Evolutionary conservation across 2,888 invertebrate species (phyloP).

Genomic region (Oxycera nigricornis): DNA sequence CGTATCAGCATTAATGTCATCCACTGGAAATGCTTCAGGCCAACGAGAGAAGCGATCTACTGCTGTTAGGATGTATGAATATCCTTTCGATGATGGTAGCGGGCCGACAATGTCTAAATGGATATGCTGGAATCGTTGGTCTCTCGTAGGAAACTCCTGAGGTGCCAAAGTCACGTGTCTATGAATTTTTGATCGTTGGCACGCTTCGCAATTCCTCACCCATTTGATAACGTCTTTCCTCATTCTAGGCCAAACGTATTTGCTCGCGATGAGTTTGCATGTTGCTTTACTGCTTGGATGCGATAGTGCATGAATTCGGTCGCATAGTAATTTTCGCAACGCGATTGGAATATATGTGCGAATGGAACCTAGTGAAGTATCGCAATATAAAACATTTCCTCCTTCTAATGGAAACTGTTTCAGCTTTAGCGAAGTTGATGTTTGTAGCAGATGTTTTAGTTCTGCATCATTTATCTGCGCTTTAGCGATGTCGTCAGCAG

Average conservation of each 20-base stretch:
- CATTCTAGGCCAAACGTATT: background rate
- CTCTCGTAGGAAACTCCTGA: background rate
- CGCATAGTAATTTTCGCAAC: background rate
- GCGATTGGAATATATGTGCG: background rate
- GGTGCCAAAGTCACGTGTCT: background rate
- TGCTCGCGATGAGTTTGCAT: background rate
- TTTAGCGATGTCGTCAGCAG: background rate
- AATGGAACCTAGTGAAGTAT: background rate
- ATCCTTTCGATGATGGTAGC: background rate
- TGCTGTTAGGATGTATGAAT: background rate
- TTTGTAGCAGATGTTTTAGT: conserved; percentile 19
- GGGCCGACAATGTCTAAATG: background rate
- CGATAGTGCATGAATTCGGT: background rate
- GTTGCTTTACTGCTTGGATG: background rate
- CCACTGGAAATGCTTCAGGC: conserved; percentile 8
- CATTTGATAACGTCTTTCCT: background rate
- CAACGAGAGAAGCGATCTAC: background rate
- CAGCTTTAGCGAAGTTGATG: too few species aligned
- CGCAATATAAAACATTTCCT: conserved; percentile 3
- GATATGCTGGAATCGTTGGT: background rate
- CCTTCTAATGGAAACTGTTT: too few species aligned
- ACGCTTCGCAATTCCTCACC: background rate
- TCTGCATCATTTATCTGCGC: background rate
- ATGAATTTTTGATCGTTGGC: background rate
- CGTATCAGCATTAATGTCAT: conserved; percentile 42